Conservation (phyloP, 2,113 vertebrate genomes). For the Datnioides undecimradiatus region DNA sequence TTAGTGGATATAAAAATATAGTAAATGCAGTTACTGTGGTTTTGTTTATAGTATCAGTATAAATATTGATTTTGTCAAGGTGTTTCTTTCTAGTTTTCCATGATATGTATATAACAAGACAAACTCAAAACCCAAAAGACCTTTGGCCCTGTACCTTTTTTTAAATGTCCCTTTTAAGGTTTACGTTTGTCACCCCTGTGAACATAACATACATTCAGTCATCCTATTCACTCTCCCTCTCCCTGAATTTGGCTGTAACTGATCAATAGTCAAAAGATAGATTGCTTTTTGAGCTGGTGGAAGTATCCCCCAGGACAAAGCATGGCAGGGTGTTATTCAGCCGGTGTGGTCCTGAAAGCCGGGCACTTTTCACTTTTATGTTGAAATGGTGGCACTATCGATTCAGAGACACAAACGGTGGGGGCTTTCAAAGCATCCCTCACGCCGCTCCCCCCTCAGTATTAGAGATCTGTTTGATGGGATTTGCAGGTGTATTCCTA, state of each 20-base stretch:
- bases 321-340: conserved; percentile 38
- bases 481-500: conserved; percentile 28
- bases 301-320: conserved; percentile 52
- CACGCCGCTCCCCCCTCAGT: background rate
- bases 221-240: background rate
- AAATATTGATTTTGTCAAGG: background rate
- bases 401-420: conserved; percentile 43
- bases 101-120: background rate
- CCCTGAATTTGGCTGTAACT: conserved; percentile 25
- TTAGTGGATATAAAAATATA: too few species aligned
- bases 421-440: conserved; percentile 56
- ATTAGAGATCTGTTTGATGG: conserved; percentile 44
- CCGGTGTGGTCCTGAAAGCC: conserved; percentile 33
- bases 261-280: conserved; percentile 39
- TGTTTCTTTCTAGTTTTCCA: background rate
- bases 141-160: background rate
- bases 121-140: background rate
- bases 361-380: conserved; percentile 51
- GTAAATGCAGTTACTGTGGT: background rate
- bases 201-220: conserved; percentile 17
- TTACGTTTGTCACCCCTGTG: background rate
- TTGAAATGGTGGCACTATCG: conserved; percentile 58
- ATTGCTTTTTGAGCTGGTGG: conserved; percentile 50
- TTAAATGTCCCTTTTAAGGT: background rate
- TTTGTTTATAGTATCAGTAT: background rate